Evolutionary conservation across 2,113 vertebrate species (phyloP), one percentile per base, ranked within the genome.

Genomic region (Nothocercus julius): DNA sequence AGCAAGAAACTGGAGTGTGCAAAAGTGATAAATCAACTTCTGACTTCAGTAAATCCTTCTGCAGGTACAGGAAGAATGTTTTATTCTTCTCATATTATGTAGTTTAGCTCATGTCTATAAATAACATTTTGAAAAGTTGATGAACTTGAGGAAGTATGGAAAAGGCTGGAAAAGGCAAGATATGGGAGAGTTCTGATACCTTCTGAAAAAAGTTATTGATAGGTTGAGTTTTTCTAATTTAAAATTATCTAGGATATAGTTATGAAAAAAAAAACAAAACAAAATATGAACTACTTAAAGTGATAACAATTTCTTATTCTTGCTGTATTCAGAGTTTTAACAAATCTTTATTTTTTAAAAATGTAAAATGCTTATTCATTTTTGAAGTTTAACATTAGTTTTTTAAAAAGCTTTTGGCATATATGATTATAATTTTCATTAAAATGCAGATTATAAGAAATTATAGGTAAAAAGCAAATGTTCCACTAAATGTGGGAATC

Each of bases 11-110:
- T 14, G 34, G 45, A 92, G 45, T 86, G 59, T 72, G 51, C 20
- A 7, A 44, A 93, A 51, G 56, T 86, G 64, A 74, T 94, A 85
- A 83, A 93, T 90, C 68, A 86, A 28, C 19, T 75, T 82, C 94
- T 79, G 69, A 81, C 19, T 42, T 92, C 61, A 86, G 3, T 75
- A 28, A 47, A 27, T 17, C 27, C 22, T 94, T 74, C 44, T 92
- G 73, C 85, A 96, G 68, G 56, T 86, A 54, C 73, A 70, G 72
- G 36, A 51, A 25, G 64, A 77, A 84, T 81, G 51, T 88, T 85
- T 67, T 83, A 17, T 70, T 88, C 49, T 88, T 24, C 82, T 79
- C 0, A 1, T 79, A 14, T 79, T 82, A 28, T 51, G 24, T 82
- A 0, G 2, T 63, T 89, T 82, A 68, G 34, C 80, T 79, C 79